These are phyloP conservation scores for Xenopus borealis DNA, from an alignment of 2,113 vertebrate species.

Conservation along the genomic window DNA sequence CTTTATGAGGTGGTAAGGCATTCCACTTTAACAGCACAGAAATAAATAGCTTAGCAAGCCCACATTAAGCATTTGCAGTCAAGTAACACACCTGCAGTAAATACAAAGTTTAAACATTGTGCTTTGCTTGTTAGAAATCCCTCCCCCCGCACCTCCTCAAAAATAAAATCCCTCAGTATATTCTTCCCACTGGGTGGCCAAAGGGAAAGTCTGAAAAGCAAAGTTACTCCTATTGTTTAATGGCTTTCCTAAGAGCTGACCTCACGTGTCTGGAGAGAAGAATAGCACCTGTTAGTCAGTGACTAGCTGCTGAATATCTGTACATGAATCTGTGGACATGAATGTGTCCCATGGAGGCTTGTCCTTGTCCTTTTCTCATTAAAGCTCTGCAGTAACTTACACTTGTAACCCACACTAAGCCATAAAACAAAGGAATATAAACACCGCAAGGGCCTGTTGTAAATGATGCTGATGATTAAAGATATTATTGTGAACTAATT, in stretches of 20 bases:
- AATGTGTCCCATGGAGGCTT: neutral
- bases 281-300: slow-evolving; percentile 65
- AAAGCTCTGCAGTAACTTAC: too few relatives aligned
- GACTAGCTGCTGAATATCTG: neutral
- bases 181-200: slow-evolving; percentile 79
- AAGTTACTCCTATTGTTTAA: slow-evolving; percentile 61
- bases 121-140: slow-evolving; percentile 33
- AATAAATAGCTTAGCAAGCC: slow-evolving; percentile 44
- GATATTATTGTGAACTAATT: too few relatives aligned
- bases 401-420: too few relatives aligned
- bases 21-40: slow-evolving; percentile 39
- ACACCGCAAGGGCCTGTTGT: too few relatives aligned
- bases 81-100: slow-evolving; percentile 44
- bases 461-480: too few relatives aligned
- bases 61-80: slow-evolving; percentile 14
- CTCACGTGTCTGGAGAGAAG: slow-evolving; percentile 59
- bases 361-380: neutral
- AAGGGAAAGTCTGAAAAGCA: slow-evolving; percentile 62
- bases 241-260: slow-evolving; percentile 55
- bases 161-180: slow-evolving; percentile 30
- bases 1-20: slow-evolving; percentile 53
- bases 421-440: too few relatives aligned
- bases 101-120: slow-evolving; percentile 24
- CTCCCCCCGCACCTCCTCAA: neutral
- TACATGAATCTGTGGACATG: neutral